These are phyloP conservation scores for Lydus trimaculatus DNA, from an alignment of 2,888 invertebrate genomes.

Conservation along the genomic window DNA sequence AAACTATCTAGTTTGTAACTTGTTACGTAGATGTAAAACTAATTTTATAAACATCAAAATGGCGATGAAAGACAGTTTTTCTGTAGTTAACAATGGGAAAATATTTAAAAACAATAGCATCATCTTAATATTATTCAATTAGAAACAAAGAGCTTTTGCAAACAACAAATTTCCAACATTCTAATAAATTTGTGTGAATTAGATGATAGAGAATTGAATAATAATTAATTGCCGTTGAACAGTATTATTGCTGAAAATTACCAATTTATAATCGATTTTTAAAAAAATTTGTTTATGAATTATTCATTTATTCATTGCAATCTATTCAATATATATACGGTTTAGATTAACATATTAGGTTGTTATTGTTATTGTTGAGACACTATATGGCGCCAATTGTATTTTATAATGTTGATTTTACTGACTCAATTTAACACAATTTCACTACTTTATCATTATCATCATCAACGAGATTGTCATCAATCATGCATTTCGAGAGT, in stretches of 20 bases:
- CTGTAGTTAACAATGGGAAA: not conserved
- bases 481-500: no score
- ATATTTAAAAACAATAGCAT: not conserved
- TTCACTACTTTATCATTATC: not conserved
- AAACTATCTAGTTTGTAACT: no score
- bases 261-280: not conserved
- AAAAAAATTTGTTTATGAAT: not conserved
- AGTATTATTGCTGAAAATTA: not conserved
- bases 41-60: not conserved
- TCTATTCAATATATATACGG: not conserved
- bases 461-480: no score
- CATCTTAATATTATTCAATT: not conserved
- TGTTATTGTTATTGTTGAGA: constrained; percentile 1
- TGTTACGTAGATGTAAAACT: no score
- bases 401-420: not conserved
- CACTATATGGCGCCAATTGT: constrained; percentile 5
- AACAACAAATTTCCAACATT: not conserved
- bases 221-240: not conserved
- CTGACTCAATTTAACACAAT: not conserved
- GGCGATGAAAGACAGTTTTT: not conserved
- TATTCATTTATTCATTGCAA: not conserved
- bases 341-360: constrained; percentile 6
- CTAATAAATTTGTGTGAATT: not conserved
- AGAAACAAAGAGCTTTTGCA: not conserved
- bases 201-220: not conserved